Conservation (phyloP, 2,797 vertebrate species). For the Chaenodraco wilsoni region DNA sequence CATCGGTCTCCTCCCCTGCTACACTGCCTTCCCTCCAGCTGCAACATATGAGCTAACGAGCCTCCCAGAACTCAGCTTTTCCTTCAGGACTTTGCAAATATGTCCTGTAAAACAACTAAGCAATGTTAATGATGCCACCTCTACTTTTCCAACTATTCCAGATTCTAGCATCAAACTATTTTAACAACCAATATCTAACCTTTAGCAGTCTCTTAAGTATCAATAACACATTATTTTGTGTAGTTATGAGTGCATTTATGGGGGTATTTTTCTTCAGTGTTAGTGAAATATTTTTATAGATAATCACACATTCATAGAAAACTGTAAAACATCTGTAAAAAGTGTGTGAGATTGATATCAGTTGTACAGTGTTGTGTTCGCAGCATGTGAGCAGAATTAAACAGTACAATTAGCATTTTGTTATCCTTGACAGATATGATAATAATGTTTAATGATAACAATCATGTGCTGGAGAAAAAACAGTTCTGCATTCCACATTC, state of each 20-base stretch:
- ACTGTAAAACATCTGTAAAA: background rate
- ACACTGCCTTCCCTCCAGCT: background rate
- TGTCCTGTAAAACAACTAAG: too few relatives aligned
- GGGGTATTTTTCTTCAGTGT: too few relatives aligned
- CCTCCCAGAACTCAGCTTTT: background rate
- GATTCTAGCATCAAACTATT: too few relatives aligned
- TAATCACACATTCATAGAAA: background rate
- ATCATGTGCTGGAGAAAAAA: conserved; percentile 5
- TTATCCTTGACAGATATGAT: conserved; percentile 1
- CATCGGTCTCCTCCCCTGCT: background rate
- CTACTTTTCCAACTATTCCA: too few relatives aligned
- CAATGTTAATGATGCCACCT: too few relatives aligned
- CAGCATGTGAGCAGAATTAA: background rate
- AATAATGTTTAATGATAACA: conserved; percentile 25
- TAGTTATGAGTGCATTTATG: too few relatives aligned
- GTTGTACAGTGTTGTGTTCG: too few relatives aligned
- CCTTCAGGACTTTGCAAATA: background rate
- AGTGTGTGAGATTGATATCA: background rate
- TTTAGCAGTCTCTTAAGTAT: too few relatives aligned
- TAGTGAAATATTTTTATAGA: background rate
- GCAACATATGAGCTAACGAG: background rate
- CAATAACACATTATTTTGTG: too few relatives aligned
- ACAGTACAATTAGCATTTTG: conserved; percentile 1
- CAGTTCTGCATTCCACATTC: conserved; percentile 29
- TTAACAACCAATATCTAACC: too few relatives aligned